phyloP scores from a whole-genome alignment of 2,113 vertebrate species.

The Bufo bufo region DNA sequence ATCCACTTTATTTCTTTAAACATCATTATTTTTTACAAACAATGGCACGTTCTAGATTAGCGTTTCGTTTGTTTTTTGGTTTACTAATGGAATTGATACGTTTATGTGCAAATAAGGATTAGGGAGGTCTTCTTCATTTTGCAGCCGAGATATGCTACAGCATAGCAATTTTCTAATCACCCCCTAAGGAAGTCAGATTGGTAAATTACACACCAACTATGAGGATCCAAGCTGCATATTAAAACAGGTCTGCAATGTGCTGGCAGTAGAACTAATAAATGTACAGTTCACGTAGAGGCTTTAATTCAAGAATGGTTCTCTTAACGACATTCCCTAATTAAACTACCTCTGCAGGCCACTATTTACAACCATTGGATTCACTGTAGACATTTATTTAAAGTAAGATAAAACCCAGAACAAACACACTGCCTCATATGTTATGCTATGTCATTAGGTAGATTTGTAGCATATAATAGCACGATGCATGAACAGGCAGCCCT shows the following conservation, averaged over 20 bases:
- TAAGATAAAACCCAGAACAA: constrained; percentile 36
- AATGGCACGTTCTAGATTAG: constrained; percentile 47
- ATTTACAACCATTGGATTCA: constrained; percentile 39
- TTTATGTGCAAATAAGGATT: constrained; percentile 55
- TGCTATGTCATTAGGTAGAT: constrained; percentile 9
- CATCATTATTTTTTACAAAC: constrained; percentile 53
- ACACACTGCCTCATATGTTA: constrained; percentile 5
- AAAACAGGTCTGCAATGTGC: constrained; percentile 39
- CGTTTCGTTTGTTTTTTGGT: constrained; percentile 3
- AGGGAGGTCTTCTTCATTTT: constrained; percentile 42
- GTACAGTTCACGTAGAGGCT: constrained; percentile 45
- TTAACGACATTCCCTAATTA: constrained; percentile 55
- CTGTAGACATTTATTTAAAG: constrained; percentile 44
- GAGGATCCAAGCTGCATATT: constrained; percentile 42
- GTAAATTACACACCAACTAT: constrained; percentile 55
- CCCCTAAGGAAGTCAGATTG: constrained; percentile 55
- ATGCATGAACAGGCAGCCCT: too few relatives aligned
- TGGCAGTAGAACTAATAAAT: constrained; percentile 51
- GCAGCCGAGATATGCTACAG: constrained; percentile 41
- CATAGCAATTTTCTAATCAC: constrained; percentile 58
- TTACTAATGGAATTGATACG: constrained; percentile 36
- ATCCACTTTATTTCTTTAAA: constrained; percentile 48
- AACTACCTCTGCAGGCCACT: constrained; percentile 43
- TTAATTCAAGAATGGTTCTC: constrained; percentile 49
- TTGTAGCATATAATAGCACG: neutral